Percentiles rank a stretch among this genome's conserved stretches.
Conservation (phyloP, 2,113 vertebrate species). For the Platysteira castanea region DNA sequence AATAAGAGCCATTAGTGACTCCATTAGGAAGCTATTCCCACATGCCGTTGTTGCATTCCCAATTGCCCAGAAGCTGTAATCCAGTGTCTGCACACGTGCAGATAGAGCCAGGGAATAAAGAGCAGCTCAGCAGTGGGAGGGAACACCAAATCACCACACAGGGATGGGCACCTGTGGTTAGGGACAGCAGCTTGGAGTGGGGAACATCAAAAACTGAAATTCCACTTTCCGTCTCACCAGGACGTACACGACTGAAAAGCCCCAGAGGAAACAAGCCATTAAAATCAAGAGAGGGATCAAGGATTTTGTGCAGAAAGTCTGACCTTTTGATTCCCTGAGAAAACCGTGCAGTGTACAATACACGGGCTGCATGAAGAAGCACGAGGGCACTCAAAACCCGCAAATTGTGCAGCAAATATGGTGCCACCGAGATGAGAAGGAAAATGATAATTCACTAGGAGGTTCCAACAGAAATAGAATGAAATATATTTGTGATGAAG, state of each 20-base stretch:
- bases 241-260: background rate
- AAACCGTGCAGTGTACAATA: background rate
- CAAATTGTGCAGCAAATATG: background rate
- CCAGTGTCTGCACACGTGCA: background rate
- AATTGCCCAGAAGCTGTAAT: background rate
- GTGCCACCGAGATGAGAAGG: background rate
- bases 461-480: slow-evolving; percentile 39
- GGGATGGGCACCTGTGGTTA: background rate
- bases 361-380: background rate
- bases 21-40: background rate
- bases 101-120: background rate
- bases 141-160: background rate
- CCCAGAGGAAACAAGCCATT: background rate
- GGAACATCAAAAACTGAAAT: background rate
- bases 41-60: background rate
- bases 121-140: background rate
- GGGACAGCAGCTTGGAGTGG: background rate
- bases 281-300: background rate
- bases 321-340: background rate
- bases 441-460: background rate
- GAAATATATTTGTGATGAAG: slow-evolving; percentile 1
- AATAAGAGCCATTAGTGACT: background rate
- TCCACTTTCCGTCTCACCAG: background rate
- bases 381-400: background rate
- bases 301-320: background rate